These are phyloP conservation scores for Anodontia alba DNA, from an alignment of 2,888 invertebrate species.

Conservation along the genomic window DNA sequence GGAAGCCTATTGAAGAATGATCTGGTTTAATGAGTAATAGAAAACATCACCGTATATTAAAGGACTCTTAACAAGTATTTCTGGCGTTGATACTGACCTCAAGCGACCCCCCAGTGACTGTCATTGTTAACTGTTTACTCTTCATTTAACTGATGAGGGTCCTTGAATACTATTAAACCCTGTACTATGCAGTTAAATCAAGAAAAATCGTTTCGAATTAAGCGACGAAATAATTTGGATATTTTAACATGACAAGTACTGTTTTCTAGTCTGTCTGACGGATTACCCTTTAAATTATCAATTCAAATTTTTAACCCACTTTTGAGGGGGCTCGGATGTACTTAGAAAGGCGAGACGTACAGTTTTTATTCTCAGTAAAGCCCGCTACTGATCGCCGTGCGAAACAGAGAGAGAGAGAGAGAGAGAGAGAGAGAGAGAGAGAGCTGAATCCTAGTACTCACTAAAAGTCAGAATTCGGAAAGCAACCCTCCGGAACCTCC, in stretches of 20 bases:
- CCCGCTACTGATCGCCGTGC: too few relatives aligned
- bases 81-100: not conserved
- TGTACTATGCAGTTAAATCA: constrained; percentile 1
- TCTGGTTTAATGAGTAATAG: constrained; percentile 17
- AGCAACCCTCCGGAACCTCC: too few relatives aligned
- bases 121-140: constrained; percentile 11
- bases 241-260: not conserved
- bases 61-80: constrained; percentile 13
- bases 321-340: not conserved
- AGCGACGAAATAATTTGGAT: constrained; percentile 14
- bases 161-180: not conserved
- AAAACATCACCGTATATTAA: constrained; percentile 20
- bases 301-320: not conserved
- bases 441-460: too few relatives aligned
- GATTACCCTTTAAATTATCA: not conserved
- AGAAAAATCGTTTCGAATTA: constrained; percentile 10
- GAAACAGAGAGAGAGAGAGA: too few relatives aligned
- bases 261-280: not conserved
- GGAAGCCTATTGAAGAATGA: constrained; percentile 14
- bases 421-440: too few relatives aligned
- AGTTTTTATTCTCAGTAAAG: too few relatives aligned
- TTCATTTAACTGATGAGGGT: constrained; percentile 13
- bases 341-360: not conserved
- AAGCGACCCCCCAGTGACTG: constrained; percentile 9
- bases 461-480: too few relatives aligned